A percentile compares a stretch with the other conserved stretches of the same genome.
Evolutionary conservation across 2,888 invertebrate species (phyloP).

Genomic region (Ectropis crepuscularia): DNA sequence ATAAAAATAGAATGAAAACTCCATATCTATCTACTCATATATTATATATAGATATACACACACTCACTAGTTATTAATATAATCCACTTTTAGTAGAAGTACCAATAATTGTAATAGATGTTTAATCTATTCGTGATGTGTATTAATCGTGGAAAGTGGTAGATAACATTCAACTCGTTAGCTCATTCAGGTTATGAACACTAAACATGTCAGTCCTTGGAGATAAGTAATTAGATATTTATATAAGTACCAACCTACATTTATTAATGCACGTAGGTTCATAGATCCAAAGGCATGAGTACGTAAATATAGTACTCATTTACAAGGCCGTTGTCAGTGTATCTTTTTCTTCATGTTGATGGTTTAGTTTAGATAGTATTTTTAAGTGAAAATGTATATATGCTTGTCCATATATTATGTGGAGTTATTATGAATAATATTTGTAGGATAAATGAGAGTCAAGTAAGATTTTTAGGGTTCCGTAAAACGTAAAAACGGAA

Average conservation of each 20-base stretch:
- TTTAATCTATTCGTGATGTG: background rate
- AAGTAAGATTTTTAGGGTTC: too few relatives aligned
- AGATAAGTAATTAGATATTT: slow-evolving; percentile 6
- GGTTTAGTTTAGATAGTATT: too few relatives aligned
- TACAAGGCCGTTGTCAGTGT: too few relatives aligned
- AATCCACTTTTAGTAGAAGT: slow-evolving; percentile 9
- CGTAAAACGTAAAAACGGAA: too few relatives aligned
- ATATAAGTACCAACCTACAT: background rate
- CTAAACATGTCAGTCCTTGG: slow-evolving; percentile 1
- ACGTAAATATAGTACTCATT: background rate
- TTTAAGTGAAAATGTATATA: too few relatives aligned
- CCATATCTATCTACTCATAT: background rate
- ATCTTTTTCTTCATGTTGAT: too few relatives aligned
- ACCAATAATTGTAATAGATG: background rate
- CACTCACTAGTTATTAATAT: slow-evolving; percentile 1
- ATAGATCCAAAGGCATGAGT: background rate
- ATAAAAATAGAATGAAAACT: background rate
- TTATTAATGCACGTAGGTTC: background rate
- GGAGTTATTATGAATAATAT: too few relatives aligned
- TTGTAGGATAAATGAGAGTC: too few relatives aligned
- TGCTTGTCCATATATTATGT: too few relatives aligned
- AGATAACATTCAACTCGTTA: slow-evolving; percentile 17
- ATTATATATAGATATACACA: too few relatives aligned
- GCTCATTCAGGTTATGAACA: slow-evolving; percentile 14
- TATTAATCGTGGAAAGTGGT: slow-evolving; percentile 17